phyloP scores from a whole-genome alignment of 2,888 invertebrate genomes.

The Crepidodera aurea region DNA sequence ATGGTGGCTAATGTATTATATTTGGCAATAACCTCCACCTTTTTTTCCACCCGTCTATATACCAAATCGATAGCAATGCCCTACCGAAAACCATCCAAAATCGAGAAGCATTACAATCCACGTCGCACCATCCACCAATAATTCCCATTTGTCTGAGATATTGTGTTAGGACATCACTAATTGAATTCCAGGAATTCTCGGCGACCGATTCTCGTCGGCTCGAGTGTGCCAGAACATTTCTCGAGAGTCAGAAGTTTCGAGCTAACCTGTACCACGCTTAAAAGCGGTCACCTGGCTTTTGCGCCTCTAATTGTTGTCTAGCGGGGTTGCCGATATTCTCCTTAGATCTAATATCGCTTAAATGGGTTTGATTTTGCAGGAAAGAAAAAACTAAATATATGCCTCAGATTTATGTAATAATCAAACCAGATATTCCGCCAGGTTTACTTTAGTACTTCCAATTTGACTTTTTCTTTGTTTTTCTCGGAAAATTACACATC shows the following conservation, averaged over 20 bases:
- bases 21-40: neutral
- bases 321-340: no score
- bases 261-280: neutral
- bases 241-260: conserved; percentile 9
- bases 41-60: no score
- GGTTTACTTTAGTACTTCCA: no score
- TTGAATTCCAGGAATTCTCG: conserved; percentile 56
- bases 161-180: conserved; percentile 51
- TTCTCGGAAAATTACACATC: neutral
- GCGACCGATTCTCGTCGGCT: conserved; percentile 31
- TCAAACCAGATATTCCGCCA: no score
- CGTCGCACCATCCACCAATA: conserved; percentile 34
- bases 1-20: no score
- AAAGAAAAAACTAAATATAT: no score
- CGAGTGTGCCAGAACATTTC: conserved; percentile 16
- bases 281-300: conserved; percentile 1
- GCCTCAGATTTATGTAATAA: no score
- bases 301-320: neutral
- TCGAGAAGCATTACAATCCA: conserved; percentile 30
- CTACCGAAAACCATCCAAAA: conserved; percentile 12
- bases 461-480: neutral
- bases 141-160: conserved; percentile 42
- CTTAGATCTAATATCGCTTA: no score
- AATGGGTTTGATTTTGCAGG: no score
- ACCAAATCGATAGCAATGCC: conserved; percentile 5